Evolutionary conservation across 1,140 invertebrate species (phyloP).

Genomic region (Trichonephila inaurata): DNA sequence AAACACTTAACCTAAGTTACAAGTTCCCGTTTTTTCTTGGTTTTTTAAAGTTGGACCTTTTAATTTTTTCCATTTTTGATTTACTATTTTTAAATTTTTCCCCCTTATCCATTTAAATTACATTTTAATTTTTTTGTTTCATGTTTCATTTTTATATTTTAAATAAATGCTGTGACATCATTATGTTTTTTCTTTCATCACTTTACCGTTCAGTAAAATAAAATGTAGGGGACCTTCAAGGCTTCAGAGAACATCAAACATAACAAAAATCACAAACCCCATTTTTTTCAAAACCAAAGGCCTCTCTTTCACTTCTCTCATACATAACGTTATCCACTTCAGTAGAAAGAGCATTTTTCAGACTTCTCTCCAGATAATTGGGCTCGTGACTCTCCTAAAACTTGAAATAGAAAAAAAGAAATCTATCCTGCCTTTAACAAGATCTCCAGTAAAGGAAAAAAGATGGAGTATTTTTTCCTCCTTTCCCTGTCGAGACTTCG

Average conservation of each 20-base stretch:
- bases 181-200: not conserved
- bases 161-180: no score
- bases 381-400: conserved; percentile 1
- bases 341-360: not conserved
- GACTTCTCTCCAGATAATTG: conserved; percentile 26
- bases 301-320: not conserved
- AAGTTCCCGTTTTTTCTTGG: no score
- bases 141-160: no score
- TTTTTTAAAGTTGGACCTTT: no score
- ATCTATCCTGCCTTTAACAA: not conserved
- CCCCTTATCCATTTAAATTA: no score
- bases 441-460: not conserved
- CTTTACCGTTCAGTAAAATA: not conserved
- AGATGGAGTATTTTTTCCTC: not conserved
- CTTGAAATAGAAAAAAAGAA: conserved; percentile 2
- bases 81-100: no score
- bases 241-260: not conserved
- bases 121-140: no score
- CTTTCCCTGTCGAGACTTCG: not conserved
- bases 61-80: no score
- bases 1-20: no score
- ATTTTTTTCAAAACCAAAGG: not conserved
- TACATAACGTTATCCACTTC: conserved; percentile 22
- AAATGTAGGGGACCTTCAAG: no score
- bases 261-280: no score